These are phyloP conservation scores for Python bivittatus DNA, from an alignment of 2,113 vertebrate species.

Conservation along the genomic window DNA sequence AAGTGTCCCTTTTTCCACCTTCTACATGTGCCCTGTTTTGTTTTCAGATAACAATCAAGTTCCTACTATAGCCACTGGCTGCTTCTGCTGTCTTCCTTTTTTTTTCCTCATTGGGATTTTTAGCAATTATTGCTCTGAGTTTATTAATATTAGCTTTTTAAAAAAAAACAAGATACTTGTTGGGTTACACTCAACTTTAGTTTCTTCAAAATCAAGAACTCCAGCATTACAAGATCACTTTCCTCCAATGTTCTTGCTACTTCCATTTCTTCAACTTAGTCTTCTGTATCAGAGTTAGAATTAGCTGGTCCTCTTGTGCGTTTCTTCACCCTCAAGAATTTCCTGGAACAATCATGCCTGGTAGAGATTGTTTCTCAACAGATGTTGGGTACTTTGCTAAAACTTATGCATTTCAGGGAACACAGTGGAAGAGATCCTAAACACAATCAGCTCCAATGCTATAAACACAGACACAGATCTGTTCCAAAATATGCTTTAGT, in stretches of 20 bases:
- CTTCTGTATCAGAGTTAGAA: background rate
- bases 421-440: background rate
- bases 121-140: background rate
- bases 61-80: background rate
- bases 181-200: background rate
- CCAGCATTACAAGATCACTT: background rate
- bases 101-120: background rate
- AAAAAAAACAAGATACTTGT: background rate
- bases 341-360: background rate
- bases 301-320: background rate
- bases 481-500: background rate
- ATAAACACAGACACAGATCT: background rate
- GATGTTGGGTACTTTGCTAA: background rate
- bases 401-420: background rate
- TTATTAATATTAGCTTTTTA: background rate
- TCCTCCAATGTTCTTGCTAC: background rate
- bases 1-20: background rate
- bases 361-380: background rate
- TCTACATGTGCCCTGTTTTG: background rate
- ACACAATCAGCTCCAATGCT: background rate
- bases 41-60: background rate
- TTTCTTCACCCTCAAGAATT: background rate
- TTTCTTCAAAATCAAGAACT: background rate
- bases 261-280: background rate
- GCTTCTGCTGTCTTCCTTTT: background rate